Evolutionary conservation across 2,888 invertebrate species (phyloP).

Genomic region (Ormyrus pomaceus): DNA sequence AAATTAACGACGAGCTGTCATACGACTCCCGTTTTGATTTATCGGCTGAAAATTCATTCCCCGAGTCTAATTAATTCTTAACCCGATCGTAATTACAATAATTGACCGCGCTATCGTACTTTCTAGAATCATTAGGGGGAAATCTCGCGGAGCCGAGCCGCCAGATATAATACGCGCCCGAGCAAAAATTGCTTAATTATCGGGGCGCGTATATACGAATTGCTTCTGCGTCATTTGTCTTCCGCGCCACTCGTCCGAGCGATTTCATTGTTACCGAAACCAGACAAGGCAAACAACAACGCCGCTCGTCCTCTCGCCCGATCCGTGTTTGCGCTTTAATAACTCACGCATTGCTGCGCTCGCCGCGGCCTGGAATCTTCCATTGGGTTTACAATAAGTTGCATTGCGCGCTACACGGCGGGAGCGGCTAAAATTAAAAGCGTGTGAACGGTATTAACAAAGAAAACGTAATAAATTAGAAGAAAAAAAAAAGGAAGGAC

Average conservation of each 20-base stretch:
- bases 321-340: not conserved
- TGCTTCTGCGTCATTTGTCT: conserved; percentile 43
- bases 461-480: conserved; percentile 32
- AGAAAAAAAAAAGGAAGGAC: not conserved
- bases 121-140: conserved; percentile 44
- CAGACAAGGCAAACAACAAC: conserved; percentile 11
- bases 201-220: conserved; percentile 19
- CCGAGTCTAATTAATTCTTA: conserved; percentile 50
- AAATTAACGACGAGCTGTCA: conserved; percentile 52
- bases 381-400: no score
- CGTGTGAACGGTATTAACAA: conserved; percentile 36
- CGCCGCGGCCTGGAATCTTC: no score
- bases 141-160: not conserved
- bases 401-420: not conserved
- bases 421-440: conserved; percentile 34
- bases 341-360: no score
- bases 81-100: conserved; percentile 51
- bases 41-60: conserved; percentile 47
- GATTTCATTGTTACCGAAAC: not conserved
- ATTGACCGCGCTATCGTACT: conserved; percentile 44
- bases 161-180: not conserved
- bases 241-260: not conserved
- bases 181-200: conserved; percentile 35
- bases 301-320: not conserved
- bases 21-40: conserved; percentile 34